These are phyloP conservation scores for Diadophis punctatus DNA, from an alignment of 2,113 vertebrate species.

Conservation along the genomic window DNA sequence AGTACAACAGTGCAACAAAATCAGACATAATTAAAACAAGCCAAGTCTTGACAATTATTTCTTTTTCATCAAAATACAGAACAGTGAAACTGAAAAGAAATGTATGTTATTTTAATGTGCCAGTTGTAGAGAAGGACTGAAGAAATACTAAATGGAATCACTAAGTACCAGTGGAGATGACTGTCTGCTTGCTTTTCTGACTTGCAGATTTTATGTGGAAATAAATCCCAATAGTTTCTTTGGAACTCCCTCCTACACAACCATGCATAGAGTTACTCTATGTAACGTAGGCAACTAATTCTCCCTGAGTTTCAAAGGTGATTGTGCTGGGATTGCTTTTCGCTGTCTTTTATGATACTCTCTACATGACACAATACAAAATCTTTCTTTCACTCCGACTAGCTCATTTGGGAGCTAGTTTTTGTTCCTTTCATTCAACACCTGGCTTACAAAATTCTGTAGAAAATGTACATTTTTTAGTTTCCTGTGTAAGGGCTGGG, in stretches of 20 bases:
- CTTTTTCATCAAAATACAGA: background rate
- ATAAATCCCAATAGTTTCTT: background rate
- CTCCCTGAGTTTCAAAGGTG: background rate
- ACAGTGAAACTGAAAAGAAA: background rate
- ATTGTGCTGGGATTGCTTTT: background rate
- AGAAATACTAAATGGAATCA: background rate
- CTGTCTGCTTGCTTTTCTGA: background rate
- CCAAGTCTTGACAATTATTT: background rate
- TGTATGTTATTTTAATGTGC: background rate
- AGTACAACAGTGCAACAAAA: background rate
- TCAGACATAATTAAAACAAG: background rate
- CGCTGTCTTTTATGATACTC: background rate
- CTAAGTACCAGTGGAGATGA: background rate
- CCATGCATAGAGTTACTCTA: background rate
- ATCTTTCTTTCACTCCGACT: slow-evolving; percentile 8
- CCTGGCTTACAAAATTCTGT: slow-evolving; percentile 1
- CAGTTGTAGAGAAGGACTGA: background rate
- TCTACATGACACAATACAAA: background rate
- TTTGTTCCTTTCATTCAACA: slow-evolving; percentile 21
- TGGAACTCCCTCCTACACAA: background rate
- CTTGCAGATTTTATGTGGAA: background rate
- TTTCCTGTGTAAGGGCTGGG: slow-evolving; percentile 16
- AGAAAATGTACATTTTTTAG: slow-evolving; percentile 37
- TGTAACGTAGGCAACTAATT: background rate
- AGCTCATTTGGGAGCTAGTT: slow-evolving; percentile 1